Percentiles rank a stretch among this genome's conserved stretches.
phyloP scores from a whole-genome alignment of 2,113 vertebrate species.

The Fulica atra region DNA sequence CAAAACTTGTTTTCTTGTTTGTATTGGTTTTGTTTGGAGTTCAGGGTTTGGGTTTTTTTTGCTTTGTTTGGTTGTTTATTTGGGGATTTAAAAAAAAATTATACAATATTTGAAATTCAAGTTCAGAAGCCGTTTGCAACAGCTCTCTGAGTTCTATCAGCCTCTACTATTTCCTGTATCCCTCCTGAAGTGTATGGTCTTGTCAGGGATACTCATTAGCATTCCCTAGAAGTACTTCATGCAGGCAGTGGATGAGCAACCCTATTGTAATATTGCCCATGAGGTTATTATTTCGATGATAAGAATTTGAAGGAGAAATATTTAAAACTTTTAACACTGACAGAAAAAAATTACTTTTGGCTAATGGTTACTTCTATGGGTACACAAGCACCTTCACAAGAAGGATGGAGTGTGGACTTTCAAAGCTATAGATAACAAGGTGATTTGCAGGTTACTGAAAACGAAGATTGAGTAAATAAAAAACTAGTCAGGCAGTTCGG shows the following conservation, averaged over 20 bases:
- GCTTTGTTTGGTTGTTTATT: not conserved
- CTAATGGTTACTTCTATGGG: not conserved
- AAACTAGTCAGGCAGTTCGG: not conserved
- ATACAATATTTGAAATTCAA: not conserved
- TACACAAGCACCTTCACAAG: not conserved
- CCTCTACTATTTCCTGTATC: not conserved
- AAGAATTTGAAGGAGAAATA: not conserved
- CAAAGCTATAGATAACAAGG: not conserved
- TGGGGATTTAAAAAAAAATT: not conserved
- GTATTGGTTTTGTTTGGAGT: not conserved
- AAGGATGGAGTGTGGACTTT: accelerated
- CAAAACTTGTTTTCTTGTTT: not conserved
- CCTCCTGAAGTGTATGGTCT: not conserved
- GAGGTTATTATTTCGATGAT: not conserved
- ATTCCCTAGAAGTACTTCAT: not conserved
- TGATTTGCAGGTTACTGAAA: not conserved
- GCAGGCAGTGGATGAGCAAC: not conserved
- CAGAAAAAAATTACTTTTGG: not conserved
- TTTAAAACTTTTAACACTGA: not conserved
- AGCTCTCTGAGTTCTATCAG: not conserved
- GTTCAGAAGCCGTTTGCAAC: not conserved
- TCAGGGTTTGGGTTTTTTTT: too few species aligned
- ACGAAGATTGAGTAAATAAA: not conserved
- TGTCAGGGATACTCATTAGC: not conserved
- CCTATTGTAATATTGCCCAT: not conserved